phyloP scores from a whole-genome alignment of 23 tunicate genomes.

The Halocynthia aurantium region DNA sequence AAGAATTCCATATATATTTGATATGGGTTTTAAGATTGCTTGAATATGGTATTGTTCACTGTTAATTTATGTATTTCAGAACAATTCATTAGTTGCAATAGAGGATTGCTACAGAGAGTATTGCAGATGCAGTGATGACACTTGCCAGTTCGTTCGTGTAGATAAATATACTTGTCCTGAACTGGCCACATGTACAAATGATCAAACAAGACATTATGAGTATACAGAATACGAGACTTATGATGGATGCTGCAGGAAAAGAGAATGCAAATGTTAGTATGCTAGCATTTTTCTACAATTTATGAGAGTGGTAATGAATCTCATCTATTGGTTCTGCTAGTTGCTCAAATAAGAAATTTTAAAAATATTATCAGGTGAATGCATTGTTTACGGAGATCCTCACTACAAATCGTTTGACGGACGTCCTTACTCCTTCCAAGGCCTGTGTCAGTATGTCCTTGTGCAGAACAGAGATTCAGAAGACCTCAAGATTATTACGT shows the following conservation, averaged over 20 bases:
- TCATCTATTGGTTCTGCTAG: too few relatives aligned
- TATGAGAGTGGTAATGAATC: too few relatives aligned
- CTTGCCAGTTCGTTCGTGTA: neutral
- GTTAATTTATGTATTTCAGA: neutral
- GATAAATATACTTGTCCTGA: neutral
- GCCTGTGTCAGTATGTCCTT: slow-evolving; percentile 13
- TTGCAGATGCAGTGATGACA: slow-evolving; percentile 12
- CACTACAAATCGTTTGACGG: slow-evolving; percentile 11
- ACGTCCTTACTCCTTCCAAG: slow-evolving; percentile 3
- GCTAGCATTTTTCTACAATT: too few relatives aligned
- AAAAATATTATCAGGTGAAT: slow-evolving; percentile 13
- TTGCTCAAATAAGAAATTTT: neutral
- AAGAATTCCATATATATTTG: too few relatives aligned
- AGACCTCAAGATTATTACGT: slow-evolving; percentile 10
- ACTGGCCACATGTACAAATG: neutral
- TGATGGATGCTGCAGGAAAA: slow-evolving; percentile 9
- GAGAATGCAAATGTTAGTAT: slow-evolving; percentile 10
- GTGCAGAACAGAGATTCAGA: slow-evolving; percentile 9
- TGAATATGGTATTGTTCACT: neutral
- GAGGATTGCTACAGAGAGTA: neutral
- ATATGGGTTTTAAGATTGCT: too few relatives aligned
- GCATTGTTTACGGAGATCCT: slow-evolving; percentile 20
- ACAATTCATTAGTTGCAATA: neutral
- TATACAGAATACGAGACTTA: too few relatives aligned
- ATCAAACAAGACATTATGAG: slow-evolving; percentile 1